Conservation (phyloP, 1,140 invertebrate species). For the Drosophila kohkoa region DNA sequence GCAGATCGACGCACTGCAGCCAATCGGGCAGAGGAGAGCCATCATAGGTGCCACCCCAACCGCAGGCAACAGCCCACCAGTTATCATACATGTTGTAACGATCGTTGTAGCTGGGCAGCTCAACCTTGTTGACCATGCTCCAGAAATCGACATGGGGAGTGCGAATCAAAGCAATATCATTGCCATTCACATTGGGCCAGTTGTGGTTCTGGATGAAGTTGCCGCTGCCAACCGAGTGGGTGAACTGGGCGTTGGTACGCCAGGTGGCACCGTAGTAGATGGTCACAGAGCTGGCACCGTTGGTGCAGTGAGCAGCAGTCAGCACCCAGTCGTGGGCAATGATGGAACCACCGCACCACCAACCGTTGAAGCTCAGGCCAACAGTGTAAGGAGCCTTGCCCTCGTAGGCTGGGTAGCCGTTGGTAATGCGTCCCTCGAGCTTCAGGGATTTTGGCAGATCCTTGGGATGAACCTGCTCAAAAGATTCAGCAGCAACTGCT, state of each 20-base stretch:
- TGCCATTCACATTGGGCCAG: constrained; percentile 37
- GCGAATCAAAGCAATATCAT: constrained; percentile 45
- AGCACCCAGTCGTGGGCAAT: constrained; percentile 86
- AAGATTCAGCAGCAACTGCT: constrained; percentile 39
- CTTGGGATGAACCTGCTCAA: constrained; percentile 31
- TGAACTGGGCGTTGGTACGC: constrained; percentile 46
- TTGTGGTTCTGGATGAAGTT: constrained; percentile 48
- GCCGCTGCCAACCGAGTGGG: constrained; percentile 36
- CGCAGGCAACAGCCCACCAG: constrained; percentile 46
- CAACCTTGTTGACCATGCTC: constrained; percentile 37
- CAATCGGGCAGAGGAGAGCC: constrained; percentile 35
- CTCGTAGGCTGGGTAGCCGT: constrained; percentile 70
- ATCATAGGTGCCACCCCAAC: constrained; percentile 47
- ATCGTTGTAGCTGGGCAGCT: constrained; percentile 40
- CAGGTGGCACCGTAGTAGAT: constrained; percentile 56
- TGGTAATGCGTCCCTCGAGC: constrained; percentile 77
- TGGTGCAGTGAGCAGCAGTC: constrained; percentile 87
- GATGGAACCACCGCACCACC: constrained; percentile 87
- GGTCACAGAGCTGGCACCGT: constrained; percentile 42
- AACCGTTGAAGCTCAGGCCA: constrained; percentile 79
- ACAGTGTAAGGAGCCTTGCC: constrained; percentile 86
- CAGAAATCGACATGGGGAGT: constrained; percentile 38
- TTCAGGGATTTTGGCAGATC: constrained; percentile 20
- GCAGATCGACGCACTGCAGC: constrained; percentile 56
- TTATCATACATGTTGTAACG: constrained; percentile 32